Base-by-base conservation (phyloP, 1,140 invertebrate species). In the Drosophila nebulosa region DNA sequence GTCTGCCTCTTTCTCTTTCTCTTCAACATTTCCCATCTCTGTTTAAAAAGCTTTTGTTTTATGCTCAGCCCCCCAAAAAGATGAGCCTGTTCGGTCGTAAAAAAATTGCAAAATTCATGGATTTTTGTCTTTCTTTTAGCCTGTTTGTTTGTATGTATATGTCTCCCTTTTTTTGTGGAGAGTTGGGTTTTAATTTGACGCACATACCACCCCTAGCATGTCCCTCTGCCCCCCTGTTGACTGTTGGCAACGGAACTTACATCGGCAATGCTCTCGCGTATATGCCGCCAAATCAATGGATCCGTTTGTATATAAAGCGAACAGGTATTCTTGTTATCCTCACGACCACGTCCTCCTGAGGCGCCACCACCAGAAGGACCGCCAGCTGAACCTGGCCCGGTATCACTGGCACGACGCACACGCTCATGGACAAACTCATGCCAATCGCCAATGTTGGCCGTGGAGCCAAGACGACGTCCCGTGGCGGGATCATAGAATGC, bases 221-320 rank as follows among this genome's bases (percentile, higher is more conserved):
- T 12, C 32, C 32, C 1, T 12, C 9, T 35, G 10, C 32, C 39
- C 39, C 16, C 39, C 39, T 5, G 2, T 42, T 16, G 6, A 14
- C 12, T 36, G 12, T 16, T 39, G 36, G 36, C 36, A 39, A 46
- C 39, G 39, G 32, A 35, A 93, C 93, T 93, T 90, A 95, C 94
- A 91, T 95, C 94, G 21, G 94, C 93, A 81, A 95, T 95, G 24
- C 94, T 93, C 80, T 95, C 94, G 72, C 94, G 92, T 81, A 99
- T 97, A 90, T 99, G 97, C 79, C 95, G 94, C 97, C 98, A 99
- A 88, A 99, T 96, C 64, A 98, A 95, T 68, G 98, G 98, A 94
- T 99, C 98, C 9, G 98, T 99, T 92, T 99, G 97, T 91, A 99
- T 98, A 91, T 97, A 99, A 12, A 99, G 94, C 27, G 97, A 98